Conservation (phyloP, 2,113 vertebrate species). For the Prietella phreatophila region DNA sequence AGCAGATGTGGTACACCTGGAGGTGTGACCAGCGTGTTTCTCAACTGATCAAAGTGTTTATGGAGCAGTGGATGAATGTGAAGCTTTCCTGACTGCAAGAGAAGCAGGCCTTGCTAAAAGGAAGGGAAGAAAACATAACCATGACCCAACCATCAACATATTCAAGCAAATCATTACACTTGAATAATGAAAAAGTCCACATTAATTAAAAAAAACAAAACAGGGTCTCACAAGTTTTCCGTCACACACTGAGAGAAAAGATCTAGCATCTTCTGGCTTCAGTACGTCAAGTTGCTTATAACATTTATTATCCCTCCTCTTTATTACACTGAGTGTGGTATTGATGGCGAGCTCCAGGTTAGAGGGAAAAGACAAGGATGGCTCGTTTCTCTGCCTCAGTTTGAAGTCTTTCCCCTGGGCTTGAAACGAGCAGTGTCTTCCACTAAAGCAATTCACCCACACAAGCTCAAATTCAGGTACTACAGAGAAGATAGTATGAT, state of each 20-base stretch:
- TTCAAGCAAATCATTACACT: background rate
- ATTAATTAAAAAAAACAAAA: background rate
- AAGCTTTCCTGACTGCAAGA: constrained; percentile 25
- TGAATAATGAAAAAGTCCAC: background rate
- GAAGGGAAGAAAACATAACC: background rate
- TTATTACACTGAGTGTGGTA: constrained; percentile 42
- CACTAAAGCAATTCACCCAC: constrained; percentile 46
- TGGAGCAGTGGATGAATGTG: constrained; percentile 47
- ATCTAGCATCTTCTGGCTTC: constrained; percentile 32
- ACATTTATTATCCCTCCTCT: constrained; percentile 24
- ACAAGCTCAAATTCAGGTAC: constrained; percentile 54
- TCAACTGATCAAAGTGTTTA: constrained; percentile 32
- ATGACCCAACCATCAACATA: background rate
- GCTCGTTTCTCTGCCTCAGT: constrained; percentile 31
- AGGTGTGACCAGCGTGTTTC: background rate
- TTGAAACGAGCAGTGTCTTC: constrained; percentile 37
- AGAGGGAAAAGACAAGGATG: constrained; percentile 34
- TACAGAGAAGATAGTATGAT: constrained; percentile 11
- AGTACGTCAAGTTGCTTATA: constrained; percentile 44
- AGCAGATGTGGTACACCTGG: constrained; percentile 41
- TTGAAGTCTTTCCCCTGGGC: constrained; percentile 34
- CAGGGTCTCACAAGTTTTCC: constrained; percentile 48
- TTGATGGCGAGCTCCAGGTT: constrained; percentile 38
- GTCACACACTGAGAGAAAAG: constrained; percentile 43
- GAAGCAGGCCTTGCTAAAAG: constrained; percentile 51